phyloP scores from a whole-genome alignment of 2,113 vertebrate species.

The Ptychochromis oligacanthus region DNA sequence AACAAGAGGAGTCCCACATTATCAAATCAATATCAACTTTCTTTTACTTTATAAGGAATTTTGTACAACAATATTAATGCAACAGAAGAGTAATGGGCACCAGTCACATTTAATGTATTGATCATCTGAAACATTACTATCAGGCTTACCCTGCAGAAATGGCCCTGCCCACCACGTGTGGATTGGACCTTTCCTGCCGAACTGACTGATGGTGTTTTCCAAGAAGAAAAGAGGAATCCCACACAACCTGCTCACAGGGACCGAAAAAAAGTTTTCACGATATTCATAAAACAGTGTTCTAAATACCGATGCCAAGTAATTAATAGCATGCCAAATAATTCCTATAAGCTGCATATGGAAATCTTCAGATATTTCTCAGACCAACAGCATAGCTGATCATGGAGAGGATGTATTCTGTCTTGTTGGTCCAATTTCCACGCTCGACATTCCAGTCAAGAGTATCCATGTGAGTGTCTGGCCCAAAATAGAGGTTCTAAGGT shows the following conservation, averaged over 20 bases:
- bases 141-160: too few relatives aligned
- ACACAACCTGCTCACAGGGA: slow-evolving; percentile 80
- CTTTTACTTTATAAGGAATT: too few relatives aligned
- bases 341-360: slow-evolving; percentile 94
- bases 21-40: too few relatives aligned
- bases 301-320: slow-evolving; percentile 40
- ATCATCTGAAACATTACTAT: too few relatives aligned
- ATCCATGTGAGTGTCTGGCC: slow-evolving; percentile 46
- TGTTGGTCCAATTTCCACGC: slow-evolving; percentile 91
- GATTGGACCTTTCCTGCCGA: slow-evolving; percentile 93
- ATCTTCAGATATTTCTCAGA: slow-evolving; percentile 94
- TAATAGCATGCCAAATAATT: too few relatives aligned
- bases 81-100: too few relatives aligned
- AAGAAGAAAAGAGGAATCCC: slow-evolving; percentile 93
- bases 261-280: not conserved
- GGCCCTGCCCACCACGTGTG: slow-evolving; percentile 90
- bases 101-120: too few relatives aligned
- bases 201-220: slow-evolving; percentile 93
- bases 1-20: too few relatives aligned
- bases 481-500: not conserved
- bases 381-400: slow-evolving; percentile 94
- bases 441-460: slow-evolving; percentile 78
- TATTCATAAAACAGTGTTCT: not conserved
- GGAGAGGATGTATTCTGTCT: slow-evolving; percentile 91
- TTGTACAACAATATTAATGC: too few relatives aligned